A percentile compares a stretch with the other conserved stretches of the same genome.
Evolutionary conservation across 2,888 invertebrate species (phyloP).

Genomic region (Cantharis flavilabris): DNA sequence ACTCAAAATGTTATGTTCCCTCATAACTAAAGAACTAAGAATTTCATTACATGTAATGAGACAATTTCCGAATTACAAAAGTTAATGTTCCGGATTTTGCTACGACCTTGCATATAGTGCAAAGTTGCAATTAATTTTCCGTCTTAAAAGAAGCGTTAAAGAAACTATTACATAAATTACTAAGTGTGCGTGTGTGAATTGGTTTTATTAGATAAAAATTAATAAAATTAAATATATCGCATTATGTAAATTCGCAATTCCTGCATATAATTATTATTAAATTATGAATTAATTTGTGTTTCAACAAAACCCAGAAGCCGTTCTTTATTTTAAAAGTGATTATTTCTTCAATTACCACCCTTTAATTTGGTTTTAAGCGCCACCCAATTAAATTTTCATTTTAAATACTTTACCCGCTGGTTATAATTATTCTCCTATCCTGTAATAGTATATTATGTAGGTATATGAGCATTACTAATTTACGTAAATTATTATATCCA

Average conservation of each 20-base stretch:
- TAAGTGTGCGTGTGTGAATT: not conserved
- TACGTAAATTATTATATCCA: not conserved
- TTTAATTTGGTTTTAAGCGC: not conserved
- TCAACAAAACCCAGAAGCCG: not conserved
- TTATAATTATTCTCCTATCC: not conserved
- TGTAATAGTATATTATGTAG: no score
- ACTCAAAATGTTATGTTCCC: not conserved
- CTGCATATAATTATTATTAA: not conserved
- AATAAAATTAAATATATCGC: not conserved
- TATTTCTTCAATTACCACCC: not conserved
- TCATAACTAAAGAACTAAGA: not conserved
- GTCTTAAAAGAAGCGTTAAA: not conserved
- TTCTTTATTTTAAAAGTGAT: not conserved
- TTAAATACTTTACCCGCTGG: not conserved
- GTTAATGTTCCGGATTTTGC: not conserved
- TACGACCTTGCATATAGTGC: not conserved
- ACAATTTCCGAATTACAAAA: conserved; percentile 2
- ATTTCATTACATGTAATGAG: not conserved
- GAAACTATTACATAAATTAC: not conserved
- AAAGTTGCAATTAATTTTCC: not conserved
- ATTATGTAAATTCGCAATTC: not conserved
- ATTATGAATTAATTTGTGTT: not conserved
- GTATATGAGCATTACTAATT: not conserved
- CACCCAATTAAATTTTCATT: not conserved
- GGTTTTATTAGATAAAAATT: not conserved